phyloP scores from a whole-genome alignment of 2,113 vertebrate species.

The Caretta caretta region DNA sequence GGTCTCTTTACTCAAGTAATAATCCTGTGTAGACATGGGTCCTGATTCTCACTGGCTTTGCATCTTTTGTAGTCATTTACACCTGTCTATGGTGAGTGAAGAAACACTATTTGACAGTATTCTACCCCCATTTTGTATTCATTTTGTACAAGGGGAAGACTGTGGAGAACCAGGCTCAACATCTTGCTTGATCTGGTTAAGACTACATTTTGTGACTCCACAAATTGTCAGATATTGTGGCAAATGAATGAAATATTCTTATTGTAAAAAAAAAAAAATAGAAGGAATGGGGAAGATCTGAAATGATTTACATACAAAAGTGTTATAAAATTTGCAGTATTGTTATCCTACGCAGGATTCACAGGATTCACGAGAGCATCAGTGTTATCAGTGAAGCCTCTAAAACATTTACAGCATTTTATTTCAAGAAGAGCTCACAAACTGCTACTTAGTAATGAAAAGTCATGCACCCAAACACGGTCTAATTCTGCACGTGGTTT shows the following conservation, averaged over 20 bases:
- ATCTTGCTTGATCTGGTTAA: constrained; percentile 6
- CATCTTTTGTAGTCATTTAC: background rate
- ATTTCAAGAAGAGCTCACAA: background rate
- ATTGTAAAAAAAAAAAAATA: background rate
- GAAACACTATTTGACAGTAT: background rate
- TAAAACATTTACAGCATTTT: background rate
- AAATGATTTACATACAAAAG: constrained; percentile 20
- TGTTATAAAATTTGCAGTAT: constrained; percentile 31
- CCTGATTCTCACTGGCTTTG: constrained; percentile 1
- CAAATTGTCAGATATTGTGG: background rate
- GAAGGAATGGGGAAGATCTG: constrained; percentile 32
- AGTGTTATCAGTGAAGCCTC: constrained; percentile 22
- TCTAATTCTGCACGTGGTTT: background rate
- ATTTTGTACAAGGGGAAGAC: constrained; percentile 6
- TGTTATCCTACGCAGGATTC: constrained; percentile 42
- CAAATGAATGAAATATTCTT: background rate
- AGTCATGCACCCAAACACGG: background rate
- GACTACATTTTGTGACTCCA: background rate
- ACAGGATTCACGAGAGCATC: constrained; percentile 49
- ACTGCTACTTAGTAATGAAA: background rate
- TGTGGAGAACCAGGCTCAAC: constrained; percentile 1
- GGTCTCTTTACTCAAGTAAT: constrained; percentile 3
- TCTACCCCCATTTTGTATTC: constrained; percentile 41
- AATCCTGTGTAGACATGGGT: background rate
- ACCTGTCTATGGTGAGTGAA: background rate